A percentile compares a stretch with the other conserved stretches of the same genome.
phyloP scores from a whole-genome alignment of 1,140 invertebrate species.

The Saccostrea glomerata region DNA sequence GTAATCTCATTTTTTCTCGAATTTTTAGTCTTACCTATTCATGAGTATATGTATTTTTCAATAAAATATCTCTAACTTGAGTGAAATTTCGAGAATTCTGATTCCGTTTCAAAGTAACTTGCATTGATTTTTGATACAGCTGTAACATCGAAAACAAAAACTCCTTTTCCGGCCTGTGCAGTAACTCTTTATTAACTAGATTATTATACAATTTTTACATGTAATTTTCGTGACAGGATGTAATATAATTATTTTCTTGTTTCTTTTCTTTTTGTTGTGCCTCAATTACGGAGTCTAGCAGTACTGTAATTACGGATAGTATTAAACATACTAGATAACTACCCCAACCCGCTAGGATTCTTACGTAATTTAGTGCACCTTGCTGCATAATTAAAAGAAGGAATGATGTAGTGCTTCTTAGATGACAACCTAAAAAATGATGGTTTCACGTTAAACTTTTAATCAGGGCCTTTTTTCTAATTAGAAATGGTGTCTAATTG shows the following conservation, averaged over 20 bases:
- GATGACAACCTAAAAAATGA: constrained; percentile 27
- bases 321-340: constrained; percentile 16
- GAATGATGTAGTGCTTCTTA: constrained; percentile 13
- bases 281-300: not conserved
- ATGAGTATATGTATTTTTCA: too few species aligned
- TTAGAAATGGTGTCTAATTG: constrained; percentile 24
- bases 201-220: constrained; percentile 1
- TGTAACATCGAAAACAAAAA: not conserved
- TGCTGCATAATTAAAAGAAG: constrained; percentile 19
- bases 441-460: constrained; percentile 36
- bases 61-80: not conserved
- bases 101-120: not conserved
- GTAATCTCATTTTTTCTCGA: not conserved
- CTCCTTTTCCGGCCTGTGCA: not conserved
- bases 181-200: not conserved
- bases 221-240: constrained; percentile 17
- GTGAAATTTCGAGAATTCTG: not conserved
- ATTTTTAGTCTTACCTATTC: too few species aligned
- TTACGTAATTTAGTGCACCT: constrained; percentile 20
- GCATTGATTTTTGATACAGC: not conserved
- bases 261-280: not conserved
- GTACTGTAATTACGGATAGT: constrained; percentile 8
- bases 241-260: constrained; percentile 35
- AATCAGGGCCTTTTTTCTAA: constrained; percentile 12
- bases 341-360: not conserved